Evolutionary conservation across 1,140 invertebrate species (phyloP), one percentile per base, ranked within the genome.

Genomic region (Musca vetustissima): DNA sequence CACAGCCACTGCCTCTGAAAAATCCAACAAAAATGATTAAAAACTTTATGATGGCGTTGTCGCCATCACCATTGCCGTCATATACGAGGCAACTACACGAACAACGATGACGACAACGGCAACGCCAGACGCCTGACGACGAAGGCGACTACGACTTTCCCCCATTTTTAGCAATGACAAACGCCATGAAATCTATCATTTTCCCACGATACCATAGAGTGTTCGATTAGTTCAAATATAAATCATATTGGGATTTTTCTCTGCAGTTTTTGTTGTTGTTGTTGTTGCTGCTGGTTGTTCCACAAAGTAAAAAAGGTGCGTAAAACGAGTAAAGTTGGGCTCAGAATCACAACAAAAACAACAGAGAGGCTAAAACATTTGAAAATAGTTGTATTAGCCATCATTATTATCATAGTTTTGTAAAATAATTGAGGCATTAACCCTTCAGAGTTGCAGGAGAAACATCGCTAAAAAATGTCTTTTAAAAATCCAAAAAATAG

Each of bases 151-250:
- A 43, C 53, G 53, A 57, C 53, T 57, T 57, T 57, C 53, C 53
- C 53, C 53, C 53, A 17, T 61, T 61, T 61, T 61, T 61, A 61
- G 57, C 36, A 61, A 25, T 36, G 57, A 61, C 36, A 61, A 61
- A 61, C 57, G 57, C 57, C 57, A 61, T 61, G 57, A 61, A 61
- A 61, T 61, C 57, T 61, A 61, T 36, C 57, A 61, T 61, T 61
- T 61, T 61, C 57, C 57, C 57, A 61, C 57, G 57, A 61, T 61
- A 19, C 19, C 57, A 61, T 61, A 61, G 28, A 36, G 57, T 61
- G 57, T 36, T 61, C 36, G 57, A 61, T 61, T 61, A 61, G 57
- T 61, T 61, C 57, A 43, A 61, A 61, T 61, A 61, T 61, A 61
- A 61, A 61, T 61, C 57, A 61, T 61, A 61, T 28, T 28, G 36